phyloP scores from a whole-genome alignment of 2,113 vertebrate species.

The Phaethon lepturus region DNA sequence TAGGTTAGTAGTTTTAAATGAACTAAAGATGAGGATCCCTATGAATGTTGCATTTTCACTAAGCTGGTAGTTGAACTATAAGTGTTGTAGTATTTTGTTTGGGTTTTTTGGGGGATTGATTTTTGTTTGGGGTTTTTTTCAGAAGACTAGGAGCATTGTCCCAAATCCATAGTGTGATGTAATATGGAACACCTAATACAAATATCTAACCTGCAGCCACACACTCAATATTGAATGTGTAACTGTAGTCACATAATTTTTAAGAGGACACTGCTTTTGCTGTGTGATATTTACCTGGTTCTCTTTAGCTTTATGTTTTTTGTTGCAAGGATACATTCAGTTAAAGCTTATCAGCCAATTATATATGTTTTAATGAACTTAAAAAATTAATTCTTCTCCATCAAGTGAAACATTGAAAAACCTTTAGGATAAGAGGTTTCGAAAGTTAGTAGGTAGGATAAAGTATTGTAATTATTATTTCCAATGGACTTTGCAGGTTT shows the following conservation, averaged over 20 bases:
- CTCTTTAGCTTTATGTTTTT: background rate
- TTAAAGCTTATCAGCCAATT: background rate
- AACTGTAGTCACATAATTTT: background rate
- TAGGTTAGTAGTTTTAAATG: background rate
- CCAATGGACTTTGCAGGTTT: slow-evolving; percentile 81
- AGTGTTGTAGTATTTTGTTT: background rate
- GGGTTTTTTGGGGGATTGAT: rapidly evolving
- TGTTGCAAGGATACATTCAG: background rate
- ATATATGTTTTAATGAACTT: background rate
- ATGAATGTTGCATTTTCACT: background rate
- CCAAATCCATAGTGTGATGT: background rate
- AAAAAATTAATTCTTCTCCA: background rate
- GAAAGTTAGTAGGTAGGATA: background rate
- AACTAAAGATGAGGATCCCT: background rate
- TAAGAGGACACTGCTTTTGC: background rate
- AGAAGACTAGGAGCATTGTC: background rate
- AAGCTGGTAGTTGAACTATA: background rate
- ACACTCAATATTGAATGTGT: background rate
- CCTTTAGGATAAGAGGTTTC: background rate
- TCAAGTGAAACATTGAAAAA: background rate
- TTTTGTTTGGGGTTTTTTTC: background rate
- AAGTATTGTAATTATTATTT: background rate
- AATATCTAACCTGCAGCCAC: background rate
- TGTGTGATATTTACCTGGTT: background rate
- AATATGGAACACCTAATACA: background rate